Evolutionary conservation across 2,888 invertebrate species (phyloP), one percentile per base, ranked within the genome.

Genomic region (Tineola bisselliella): DNA sequence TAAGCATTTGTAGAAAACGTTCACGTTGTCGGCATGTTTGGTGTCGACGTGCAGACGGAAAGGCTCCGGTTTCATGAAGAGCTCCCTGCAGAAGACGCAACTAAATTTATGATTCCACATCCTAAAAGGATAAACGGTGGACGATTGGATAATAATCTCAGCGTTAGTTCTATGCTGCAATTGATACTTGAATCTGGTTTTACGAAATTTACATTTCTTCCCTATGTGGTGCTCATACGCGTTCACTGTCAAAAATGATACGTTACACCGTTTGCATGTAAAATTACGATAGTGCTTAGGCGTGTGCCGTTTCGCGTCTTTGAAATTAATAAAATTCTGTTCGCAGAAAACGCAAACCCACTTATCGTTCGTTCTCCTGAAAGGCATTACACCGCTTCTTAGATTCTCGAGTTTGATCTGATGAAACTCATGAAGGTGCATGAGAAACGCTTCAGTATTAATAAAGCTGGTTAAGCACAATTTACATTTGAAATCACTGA

Each of bases 81-180:
- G 83, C 0, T 82, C 75, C 5, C 84, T 72, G 68, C 87, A 87
- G 64, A 87, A 84, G 0, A 84, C 81, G 62, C 87, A 87, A 64
- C 80, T 83, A 61, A 86, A 84, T 65, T 84, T 82, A 62, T 75
- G 81, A 64, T 80, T 82, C 84, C 84, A 86, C 1, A 84, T 84
- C 60, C 86, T 70, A 62, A 87, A 87, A 0, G 87, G 87, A 52
- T 76, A 78, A 0, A 79, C 86, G 0, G 87, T 82, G 0, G 86
- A 84, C 64, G 77, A 83, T 65, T 84, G 81, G 0, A 87, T 67
- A 54, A 87, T 82, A 1, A 86, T 81, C 65, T 83, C 82, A 0
- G 87, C 87, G 63, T 86, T 86, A 0, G 71, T 76, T 15, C 87
- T 73, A 5, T 81, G 80, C 54, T 74, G 76, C 65, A 81, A 30